Conservation (phyloP, 2,888 invertebrate species). For the Epinotia ramella region DNA sequence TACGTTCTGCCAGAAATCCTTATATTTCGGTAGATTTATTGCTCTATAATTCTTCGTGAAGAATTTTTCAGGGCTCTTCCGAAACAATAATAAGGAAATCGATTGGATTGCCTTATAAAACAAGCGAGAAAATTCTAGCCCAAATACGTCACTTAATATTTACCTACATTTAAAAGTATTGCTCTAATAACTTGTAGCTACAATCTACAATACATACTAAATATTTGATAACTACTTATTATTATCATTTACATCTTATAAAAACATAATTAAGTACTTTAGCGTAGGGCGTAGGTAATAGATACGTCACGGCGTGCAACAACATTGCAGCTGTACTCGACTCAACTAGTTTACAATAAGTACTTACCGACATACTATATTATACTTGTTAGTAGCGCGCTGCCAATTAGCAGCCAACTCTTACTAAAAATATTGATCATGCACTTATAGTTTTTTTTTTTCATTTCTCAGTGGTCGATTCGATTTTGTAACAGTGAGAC, state of each 20-base stretch:
- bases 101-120: not conserved
- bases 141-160: not conserved
- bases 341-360: constrained; percentile 22
- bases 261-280: not conserved
- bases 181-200: not conserved
- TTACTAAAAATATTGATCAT: constrained; percentile 20
- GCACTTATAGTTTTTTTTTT: not conserved
- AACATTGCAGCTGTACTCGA: constrained; percentile 18
- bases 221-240: not conserved
- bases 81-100: too few species aligned
- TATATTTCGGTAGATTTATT: too few species aligned
- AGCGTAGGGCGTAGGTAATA: not conserved
- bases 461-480: constrained; percentile 6
- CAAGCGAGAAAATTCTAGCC: not conserved
- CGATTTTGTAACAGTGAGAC: constrained; percentile 1
- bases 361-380: constrained; percentile 17
- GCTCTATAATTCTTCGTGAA: too few species aligned
- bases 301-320: constrained; percentile 3
- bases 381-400: constrained; percentile 24
- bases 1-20: too few species aligned
- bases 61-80: too few species aligned
- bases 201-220: not conserved
- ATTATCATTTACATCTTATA: not conserved
- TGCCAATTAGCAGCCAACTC: constrained; percentile 38
- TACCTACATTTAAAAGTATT: not conserved